A percentile compares a stretch with the other conserved stretches of the same genome.
phyloP scores from a whole-genome alignment of 1,140 invertebrate species.

The Magallana gigas region DNA sequence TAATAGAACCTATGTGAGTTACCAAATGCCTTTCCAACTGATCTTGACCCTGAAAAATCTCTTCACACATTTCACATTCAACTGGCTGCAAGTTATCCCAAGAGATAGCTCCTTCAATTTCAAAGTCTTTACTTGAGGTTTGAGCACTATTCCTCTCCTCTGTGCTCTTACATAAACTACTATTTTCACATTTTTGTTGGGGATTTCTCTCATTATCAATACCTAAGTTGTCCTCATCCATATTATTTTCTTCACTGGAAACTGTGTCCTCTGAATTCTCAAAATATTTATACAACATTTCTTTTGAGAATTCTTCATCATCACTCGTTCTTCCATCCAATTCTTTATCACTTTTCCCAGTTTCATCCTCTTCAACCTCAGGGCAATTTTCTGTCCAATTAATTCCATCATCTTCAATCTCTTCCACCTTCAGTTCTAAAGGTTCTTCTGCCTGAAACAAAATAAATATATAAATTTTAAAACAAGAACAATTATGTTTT shows the following conservation, averaged over 20 bases:
- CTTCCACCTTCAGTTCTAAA: not conserved
- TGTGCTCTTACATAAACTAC: too few relatives aligned
- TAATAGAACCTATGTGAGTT: not conserved
- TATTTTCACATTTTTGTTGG: not conserved
- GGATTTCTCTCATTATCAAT: not conserved
- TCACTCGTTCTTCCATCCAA: too few relatives aligned
- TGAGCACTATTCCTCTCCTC: not conserved
- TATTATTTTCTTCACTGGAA: not conserved
- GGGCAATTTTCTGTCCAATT: too few relatives aligned
- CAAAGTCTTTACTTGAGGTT: not conserved
- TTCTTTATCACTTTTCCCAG: too few relatives aligned
- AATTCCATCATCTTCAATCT: not conserved
- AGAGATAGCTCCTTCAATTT: not conserved
- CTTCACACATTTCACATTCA: not conserved
- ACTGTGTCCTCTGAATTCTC: not conserved
- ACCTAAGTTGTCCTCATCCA: not conserved
- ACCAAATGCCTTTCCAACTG: constrained; percentile 1
- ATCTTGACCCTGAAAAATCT: not conserved
- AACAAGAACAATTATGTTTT: too few relatives aligned
- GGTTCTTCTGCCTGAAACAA: not conserved
- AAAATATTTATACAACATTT: too few relatives aligned
- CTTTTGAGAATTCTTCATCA: too few relatives aligned
- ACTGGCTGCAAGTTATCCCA: not conserved
- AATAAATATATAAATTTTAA: too few relatives aligned
- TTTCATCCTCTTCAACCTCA: too few relatives aligned